Conservation (phyloP, 2,797 vertebrate genomes). For the Paratrypauchen microcephalus region DNA sequence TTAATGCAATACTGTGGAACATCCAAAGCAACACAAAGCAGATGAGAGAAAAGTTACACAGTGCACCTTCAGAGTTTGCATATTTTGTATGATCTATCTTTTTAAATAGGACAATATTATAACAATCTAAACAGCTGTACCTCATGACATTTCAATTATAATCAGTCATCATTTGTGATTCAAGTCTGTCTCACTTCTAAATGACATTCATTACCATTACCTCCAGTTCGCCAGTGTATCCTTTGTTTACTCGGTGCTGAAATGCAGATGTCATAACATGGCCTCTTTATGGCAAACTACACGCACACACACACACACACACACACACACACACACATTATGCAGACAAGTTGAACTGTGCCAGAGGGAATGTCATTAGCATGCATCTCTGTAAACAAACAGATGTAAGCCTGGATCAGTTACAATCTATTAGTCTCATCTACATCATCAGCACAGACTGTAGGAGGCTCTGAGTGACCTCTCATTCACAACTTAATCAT, state of each 20-base stretch:
- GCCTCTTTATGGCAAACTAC: constrained; percentile 25
- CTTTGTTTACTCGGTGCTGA: constrained; percentile 24
- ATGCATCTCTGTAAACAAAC: constrained; percentile 28
- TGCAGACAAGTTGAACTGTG: constrained; percentile 17
- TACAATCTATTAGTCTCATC: constrained; percentile 22
- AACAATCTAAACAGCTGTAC: neutral
- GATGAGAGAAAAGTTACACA: too few species aligned
- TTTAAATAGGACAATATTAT: too few species aligned
- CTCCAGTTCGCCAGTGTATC: constrained; percentile 19
- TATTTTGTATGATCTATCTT: too few species aligned
- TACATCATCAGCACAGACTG: constrained; percentile 9
- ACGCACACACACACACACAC: constrained; percentile 23
- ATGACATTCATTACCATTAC: constrained; percentile 45
- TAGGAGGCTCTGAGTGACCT: neutral
- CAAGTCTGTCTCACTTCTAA: constrained; percentile 41
- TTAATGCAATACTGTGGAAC: too few species aligned
- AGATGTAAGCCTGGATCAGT: constrained; percentile 8
- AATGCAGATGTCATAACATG: constrained; percentile 26
- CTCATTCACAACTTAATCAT: neutral
- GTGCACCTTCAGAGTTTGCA: too few species aligned
- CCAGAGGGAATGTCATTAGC: constrained; percentile 31
- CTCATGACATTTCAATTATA: neutral
- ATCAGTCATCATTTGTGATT: constrained; percentile 50
- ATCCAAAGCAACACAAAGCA: too few species aligned
- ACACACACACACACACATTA: constrained; percentile 20